Evolutionary conservation across 1,140 invertebrate species (phyloP).

Genomic region (Phenacoccus solenopsis): DNA sequence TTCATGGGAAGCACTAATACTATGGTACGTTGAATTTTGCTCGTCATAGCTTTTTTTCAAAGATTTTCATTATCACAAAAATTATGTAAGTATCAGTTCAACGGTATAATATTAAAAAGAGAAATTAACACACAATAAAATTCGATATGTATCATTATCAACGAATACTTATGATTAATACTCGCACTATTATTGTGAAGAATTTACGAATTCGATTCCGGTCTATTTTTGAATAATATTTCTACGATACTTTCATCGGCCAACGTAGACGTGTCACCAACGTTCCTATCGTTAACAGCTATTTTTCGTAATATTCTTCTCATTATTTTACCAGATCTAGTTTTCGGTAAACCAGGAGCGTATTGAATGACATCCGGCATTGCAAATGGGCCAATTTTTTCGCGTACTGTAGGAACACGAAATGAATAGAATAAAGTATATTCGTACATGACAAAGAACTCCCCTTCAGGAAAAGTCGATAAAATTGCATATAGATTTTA

Average conservation of each 20-base stretch:
- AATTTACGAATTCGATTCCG: constrained; percentile 27
- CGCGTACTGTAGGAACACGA: constrained; percentile 49
- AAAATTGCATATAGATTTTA: not conserved
- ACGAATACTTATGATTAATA: not conserved
- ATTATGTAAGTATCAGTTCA: not conserved
- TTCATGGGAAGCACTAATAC: too few species aligned
- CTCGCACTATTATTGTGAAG: too few species aligned
- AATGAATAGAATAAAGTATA: not conserved
- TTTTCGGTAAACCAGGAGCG: constrained; percentile 87
- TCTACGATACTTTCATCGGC: constrained; percentile 78
- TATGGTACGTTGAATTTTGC: too few species aligned
- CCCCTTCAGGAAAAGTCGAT: not conserved
- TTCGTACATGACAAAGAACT: not conserved
- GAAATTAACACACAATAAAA: not conserved
- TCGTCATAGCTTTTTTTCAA: too few species aligned
- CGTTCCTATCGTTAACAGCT: constrained; percentile 68
- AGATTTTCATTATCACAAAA: too few species aligned
- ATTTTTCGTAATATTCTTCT: constrained; percentile 85
- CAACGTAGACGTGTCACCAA: constrained; percentile 86
- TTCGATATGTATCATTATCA: not conserved
- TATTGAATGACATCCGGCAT: constrained; percentile 87
- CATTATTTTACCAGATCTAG: constrained; percentile 97
- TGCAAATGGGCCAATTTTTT: constrained; percentile 91
- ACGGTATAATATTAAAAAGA: not conserved
- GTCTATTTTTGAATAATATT: constrained; percentile 57